Conservation (phyloP, 2,113 vertebrate species). For the Procapra przewalskii region DNA sequence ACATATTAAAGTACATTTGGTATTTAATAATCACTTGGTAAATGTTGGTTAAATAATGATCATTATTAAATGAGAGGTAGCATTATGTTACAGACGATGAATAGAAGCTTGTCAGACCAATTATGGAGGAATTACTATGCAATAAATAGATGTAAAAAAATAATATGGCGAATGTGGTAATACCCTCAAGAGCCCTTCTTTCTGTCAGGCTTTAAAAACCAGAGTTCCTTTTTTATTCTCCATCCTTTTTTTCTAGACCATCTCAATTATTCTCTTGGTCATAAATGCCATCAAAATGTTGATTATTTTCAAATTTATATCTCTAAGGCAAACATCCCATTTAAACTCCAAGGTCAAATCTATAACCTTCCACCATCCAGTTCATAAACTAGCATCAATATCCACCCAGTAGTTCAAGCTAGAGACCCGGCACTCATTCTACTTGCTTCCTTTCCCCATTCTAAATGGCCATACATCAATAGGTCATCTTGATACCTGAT, state of each 20-base stretch:
- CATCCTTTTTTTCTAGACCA: neutral
- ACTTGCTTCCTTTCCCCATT: neutral
- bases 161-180: neutral
- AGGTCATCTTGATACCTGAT: neutral
- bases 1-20: neutral
- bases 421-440: neutral
- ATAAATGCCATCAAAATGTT: neutral
- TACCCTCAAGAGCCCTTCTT: neutral
- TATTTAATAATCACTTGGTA: neutral
- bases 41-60: conserved; percentile 19
- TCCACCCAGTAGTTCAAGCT: neutral
- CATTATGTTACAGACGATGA: neutral
- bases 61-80: neutral
- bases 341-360: neutral
- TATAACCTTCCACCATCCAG: neutral
- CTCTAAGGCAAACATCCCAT: neutral
- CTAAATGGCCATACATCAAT: neutral
- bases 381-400: neutral
- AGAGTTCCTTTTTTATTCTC: neutral
- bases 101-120: neutral
- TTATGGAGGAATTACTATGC: neutral
- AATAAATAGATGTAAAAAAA: neutral
- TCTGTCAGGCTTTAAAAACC: neutral
- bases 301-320: neutral
- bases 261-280: neutral